Evolutionary conservation across 2,888 invertebrate species (phyloP), one percentile per base, ranked within the genome.

Genomic region (Stegana nigrithorax): DNA sequence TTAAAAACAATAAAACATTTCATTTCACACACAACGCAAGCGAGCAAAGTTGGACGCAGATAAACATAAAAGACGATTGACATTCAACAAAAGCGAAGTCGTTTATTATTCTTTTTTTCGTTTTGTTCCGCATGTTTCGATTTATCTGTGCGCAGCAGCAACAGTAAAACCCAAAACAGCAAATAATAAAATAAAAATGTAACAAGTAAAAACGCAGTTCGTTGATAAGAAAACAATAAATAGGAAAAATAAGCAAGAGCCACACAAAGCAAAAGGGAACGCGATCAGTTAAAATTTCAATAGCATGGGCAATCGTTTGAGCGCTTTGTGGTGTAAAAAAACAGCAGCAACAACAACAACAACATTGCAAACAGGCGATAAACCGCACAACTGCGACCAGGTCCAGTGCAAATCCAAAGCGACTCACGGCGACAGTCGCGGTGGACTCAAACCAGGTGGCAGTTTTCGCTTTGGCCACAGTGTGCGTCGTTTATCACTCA

Each of bases 301-400:
- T 79, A 83, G 80, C 76, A 85, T 85, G 84, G 84, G 84, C 76
- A 85, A 85, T 79, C 82, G 82, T 72, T 73, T 80, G 71, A 83
- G 84, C 71, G 80, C 78, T 66, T 80, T 84, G 78, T 85, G 84
- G 84, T 85, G 85, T 79, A 84, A 83, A 74, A 84, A 84, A 71
- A 19, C 32, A 64, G 27, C 59, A 53, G 17, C 10, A 62, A 51
- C 50, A 26, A 27, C 39, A 55, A 70, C 79, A 74, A 67, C 69
- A 66, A 71, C 75, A 67, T 70, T 78, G 47, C 68, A 68, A 60
- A 75, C 73, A 27, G 70, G 55, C 65, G 64, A 59, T 65, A 61
- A 67, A 10, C 58, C 67, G 23, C 67, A 63, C 8, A 64, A 29
- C 25, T 60, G 10, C 53, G 59, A 51, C 26, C 10, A 36, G n/a